Conservation (phyloP, 2,797 vertebrate genomes). For the Brachyalestes nurse region DNA sequence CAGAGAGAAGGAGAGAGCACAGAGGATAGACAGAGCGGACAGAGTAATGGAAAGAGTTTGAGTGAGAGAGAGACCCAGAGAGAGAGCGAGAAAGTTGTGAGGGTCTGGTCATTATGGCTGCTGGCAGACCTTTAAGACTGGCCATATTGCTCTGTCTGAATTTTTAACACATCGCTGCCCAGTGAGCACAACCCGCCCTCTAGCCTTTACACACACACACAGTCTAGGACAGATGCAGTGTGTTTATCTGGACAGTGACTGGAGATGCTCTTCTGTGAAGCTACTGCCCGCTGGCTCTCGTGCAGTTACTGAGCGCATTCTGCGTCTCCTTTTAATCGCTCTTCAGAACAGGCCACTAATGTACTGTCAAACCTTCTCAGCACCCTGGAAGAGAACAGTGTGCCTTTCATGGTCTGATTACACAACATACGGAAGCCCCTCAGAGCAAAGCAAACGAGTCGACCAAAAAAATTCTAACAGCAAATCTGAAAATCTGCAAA, state of each 20-base stretch:
- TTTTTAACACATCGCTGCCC: conserved; percentile 2
- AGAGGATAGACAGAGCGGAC: too few relatives aligned
- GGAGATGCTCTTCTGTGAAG: conserved; percentile 17
- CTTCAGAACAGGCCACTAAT: background rate
- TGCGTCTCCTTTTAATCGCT: background rate
- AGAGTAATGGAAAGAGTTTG: too few relatives aligned
- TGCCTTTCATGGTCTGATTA: background rate
- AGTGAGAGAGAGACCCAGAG: background rate
- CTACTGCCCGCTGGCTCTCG: background rate
- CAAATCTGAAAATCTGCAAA: background rate
- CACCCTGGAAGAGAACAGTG: background rate
- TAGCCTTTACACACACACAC: conserved; percentile 10
- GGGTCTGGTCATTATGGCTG: background rate
- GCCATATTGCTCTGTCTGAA: background rate
- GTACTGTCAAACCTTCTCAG: background rate
- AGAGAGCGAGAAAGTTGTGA: background rate
- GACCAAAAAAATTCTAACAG: background rate
- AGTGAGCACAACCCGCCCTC: conserved; percentile 23
- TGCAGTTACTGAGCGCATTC: background rate
- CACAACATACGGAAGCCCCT: background rate
- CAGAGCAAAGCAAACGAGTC: background rate
- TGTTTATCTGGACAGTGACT: conserved; percentile 35
- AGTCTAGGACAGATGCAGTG: conserved; percentile 23
- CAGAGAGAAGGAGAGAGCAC: too few relatives aligned
- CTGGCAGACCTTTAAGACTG: background rate